phyloP scores from a whole-genome alignment of 2,797 vertebrate genomes.

The Enteromius unitaeniatus region DNA sequence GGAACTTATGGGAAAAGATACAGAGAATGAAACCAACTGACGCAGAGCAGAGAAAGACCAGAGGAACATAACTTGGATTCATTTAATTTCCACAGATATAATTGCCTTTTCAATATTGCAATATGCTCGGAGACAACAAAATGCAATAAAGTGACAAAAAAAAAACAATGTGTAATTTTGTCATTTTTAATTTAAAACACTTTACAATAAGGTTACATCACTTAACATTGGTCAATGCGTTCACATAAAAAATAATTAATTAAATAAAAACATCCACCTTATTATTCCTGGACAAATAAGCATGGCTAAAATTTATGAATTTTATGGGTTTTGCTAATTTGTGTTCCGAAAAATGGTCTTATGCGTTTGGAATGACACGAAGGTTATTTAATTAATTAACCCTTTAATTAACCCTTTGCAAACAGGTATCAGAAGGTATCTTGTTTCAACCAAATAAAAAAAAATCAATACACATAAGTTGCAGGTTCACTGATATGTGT shows the following conservation, averaged over 20 bases:
- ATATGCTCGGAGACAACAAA: neutral
- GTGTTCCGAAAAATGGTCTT: too few species aligned
- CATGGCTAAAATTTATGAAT: too few species aligned
- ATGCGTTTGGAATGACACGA: too few species aligned
- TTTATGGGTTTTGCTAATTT: too few species aligned
- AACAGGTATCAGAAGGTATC: too few species aligned
- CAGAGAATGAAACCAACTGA: neutral
- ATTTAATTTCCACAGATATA: slow-evolving; percentile 4
- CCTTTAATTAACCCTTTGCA: too few species aligned
- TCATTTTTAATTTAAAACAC: neutral
- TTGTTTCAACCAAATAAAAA: too few species aligned
- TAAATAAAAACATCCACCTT: too few species aligned
- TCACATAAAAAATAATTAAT: neutral
- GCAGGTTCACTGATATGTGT: too few species aligned
- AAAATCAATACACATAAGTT: too few species aligned
- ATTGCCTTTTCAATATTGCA: neutral
- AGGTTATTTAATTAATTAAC: too few species aligned
- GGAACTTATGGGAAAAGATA: slow-evolving; percentile 10
- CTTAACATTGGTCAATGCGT: neutral
- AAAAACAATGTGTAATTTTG: neutral
- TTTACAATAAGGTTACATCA: neutral
- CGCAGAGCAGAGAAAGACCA: neutral
- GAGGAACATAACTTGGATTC: neutral
- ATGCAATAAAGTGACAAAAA: neutral
- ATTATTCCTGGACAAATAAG: too few species aligned